Evolutionary conservation across 2,113 vertebrate genomes (phyloP).

Genomic region (Plecturocebus donacophilus): DNA sequence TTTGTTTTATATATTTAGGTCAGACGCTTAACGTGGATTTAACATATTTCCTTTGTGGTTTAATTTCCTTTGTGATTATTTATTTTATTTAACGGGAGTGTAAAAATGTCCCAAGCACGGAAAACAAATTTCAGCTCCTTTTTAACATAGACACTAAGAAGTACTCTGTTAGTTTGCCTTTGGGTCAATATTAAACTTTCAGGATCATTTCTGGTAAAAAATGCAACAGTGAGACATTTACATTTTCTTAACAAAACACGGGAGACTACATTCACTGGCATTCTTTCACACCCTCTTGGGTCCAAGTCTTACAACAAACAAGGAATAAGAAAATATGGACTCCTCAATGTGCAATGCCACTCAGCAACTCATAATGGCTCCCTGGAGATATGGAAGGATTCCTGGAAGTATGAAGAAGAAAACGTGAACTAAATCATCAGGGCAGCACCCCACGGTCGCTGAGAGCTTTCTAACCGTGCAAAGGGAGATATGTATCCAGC

Average conservation of each 20-base stretch:
- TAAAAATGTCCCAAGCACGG: conserved; percentile 63
- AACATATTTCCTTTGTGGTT: conserved; percentile 69
- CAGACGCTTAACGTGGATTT: conserved; percentile 50
- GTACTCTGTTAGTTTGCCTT: conserved; percentile 14
- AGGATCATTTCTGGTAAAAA: conserved; percentile 42
- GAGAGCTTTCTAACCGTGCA: neutral
- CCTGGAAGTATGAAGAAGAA: neutral
- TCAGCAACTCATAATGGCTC: neutral
- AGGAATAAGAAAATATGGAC: neutral
- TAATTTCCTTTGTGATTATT: conserved; percentile 76
- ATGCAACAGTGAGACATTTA: neutral
- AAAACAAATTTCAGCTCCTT: conserved; percentile 58
- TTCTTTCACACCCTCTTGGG: neutral
- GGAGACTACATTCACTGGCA: neutral
- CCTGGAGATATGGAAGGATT: neutral
- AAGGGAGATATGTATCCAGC: neutral
- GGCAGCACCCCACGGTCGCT: conserved; percentile 12
- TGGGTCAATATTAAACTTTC: conserved; percentile 21
- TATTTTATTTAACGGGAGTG: conserved; percentile 60
- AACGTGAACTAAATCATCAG: conserved; percentile 9
- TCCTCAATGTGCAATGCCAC: neutral
- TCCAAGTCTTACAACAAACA: neutral
- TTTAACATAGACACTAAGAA: conserved; percentile 16
- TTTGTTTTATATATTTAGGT: conserved; percentile 65
- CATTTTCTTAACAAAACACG: conserved; percentile 36